Evolutionary conservation across 2,888 invertebrate species (phyloP), one percentile per base, ranked within the genome.

Genomic region (Arrhopalites spinosus): DNA sequence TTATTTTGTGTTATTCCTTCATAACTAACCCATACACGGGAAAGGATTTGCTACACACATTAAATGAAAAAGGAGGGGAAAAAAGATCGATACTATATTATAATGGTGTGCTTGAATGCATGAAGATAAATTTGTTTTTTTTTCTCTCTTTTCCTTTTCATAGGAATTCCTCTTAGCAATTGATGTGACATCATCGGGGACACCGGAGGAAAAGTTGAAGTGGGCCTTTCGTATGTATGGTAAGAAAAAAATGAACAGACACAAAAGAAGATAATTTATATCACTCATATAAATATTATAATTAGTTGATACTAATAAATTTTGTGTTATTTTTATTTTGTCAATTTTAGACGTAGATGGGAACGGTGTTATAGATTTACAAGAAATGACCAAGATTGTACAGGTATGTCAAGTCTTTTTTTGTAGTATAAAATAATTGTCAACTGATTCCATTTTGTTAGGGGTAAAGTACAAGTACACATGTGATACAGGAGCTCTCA

Each of bases 141-240:
- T 36, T 36, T 36, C 11, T 36, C 30, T 71, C 36, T 59, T 71
- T 71, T 56, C n/a, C 8, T 17, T 47, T 27, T 74, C 89, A 70
- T 89, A 95, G 94, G 97, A 97, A 90, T 97, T 97, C 87, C 90
- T 97, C 85, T 90, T 96, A 87, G 98, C 98, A 85, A 97, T 98
- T 87, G 97, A 97, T 88, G 96, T 98, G 75, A 98, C 97, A 83
- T 96, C 96, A 83, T 95, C 96, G 85, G 97, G 96, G 80, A 96
- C 96, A 81, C 96, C 97, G 30, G 96, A 98, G 86, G 97, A 98
- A 87, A 98, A 98, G 87, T 90, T 98, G 81, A 97, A 97, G 88
- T 97, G 98, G 96, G 98, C 98, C 80, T 98, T 98, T 90, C 92
- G 96, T 86, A 96, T 97, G 95, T 97, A 98, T 87, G 97, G 36